These are phyloP conservation scores for Danaus chrysippus DNA, from an alignment of 2,888 invertebrate genomes.

Conservation along the genomic window DNA sequence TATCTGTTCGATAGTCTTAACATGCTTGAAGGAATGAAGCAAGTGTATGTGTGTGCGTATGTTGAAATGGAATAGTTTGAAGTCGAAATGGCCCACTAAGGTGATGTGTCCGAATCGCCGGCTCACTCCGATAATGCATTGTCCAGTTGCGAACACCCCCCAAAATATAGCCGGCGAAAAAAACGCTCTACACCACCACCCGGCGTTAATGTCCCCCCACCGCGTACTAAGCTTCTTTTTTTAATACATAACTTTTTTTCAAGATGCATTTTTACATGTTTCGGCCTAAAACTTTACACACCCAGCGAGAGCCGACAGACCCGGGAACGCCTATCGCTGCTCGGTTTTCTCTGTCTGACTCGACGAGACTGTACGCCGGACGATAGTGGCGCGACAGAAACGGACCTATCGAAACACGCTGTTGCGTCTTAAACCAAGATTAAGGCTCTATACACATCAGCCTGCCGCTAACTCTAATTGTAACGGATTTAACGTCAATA, in stretches of 20 bases:
- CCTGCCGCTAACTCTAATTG: constrained; percentile 62
- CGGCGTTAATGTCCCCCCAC: constrained; percentile 74
- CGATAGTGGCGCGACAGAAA: constrained; percentile 75
- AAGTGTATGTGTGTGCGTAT: constrained; percentile 23
- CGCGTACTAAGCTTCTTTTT: constrained; percentile 78
- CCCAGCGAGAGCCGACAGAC: constrained; percentile 66
- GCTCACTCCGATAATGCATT: constrained; percentile 72
- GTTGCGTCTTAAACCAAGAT: constrained; percentile 73
- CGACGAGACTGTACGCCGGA: constrained; percentile 47
- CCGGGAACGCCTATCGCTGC: constrained; percentile 66
- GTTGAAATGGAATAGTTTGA: constrained; percentile 49
- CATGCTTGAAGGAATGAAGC: not conserved
- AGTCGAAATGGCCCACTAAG: constrained; percentile 64
- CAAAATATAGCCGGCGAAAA: constrained; percentile 77
- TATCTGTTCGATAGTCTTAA: too few relatives aligned
- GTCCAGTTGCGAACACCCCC: constrained; percentile 75
- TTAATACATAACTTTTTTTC: constrained; percentile 80
- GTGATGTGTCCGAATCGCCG: constrained; percentile 63
- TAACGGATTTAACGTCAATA: constrained; percentile 52
- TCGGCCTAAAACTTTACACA: constrained; percentile 80
- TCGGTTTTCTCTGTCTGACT: constrained; percentile 67
- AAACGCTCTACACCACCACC: constrained; percentile 72
- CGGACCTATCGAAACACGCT: constrained; percentile 53
- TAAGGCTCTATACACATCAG: constrained; percentile 71
- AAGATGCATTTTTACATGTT: constrained; percentile 80